Conservation (phyloP, 2,888 invertebrate genomes). For the Frankliniella intonsa region DNA sequence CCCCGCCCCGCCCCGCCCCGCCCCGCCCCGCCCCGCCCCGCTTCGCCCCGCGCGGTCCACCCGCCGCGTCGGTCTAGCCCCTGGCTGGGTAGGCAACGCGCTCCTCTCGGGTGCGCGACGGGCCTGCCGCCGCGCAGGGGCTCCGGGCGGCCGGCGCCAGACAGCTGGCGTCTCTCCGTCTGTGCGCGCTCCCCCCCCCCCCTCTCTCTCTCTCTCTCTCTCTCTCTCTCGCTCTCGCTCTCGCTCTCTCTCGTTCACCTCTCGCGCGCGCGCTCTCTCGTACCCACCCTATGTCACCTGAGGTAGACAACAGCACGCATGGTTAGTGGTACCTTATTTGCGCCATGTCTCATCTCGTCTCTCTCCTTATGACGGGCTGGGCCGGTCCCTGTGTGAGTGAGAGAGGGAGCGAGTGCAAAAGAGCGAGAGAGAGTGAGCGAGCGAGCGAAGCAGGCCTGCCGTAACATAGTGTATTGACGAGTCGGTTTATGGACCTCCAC, state of each 20-base stretch:
- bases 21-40: background rate
- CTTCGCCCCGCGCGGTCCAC: too few relatives aligned
- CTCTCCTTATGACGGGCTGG: slow-evolving; percentile 32
- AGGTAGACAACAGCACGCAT: slow-evolving; percentile 27
- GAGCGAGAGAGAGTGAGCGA: slow-evolving; percentile 33
- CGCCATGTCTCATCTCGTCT: slow-evolving; percentile 29
- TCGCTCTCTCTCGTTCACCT: slow-evolving; percentile 30
- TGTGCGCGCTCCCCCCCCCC: slow-evolving; percentile 27
- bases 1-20: background rate
- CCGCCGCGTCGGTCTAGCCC: background rate
- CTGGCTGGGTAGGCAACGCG: background rate
- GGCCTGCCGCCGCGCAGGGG: background rate
- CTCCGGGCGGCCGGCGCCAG: background rate
- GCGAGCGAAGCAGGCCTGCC: slow-evolving; percentile 31
- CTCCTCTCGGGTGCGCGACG: background rate
- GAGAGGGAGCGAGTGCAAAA: slow-evolving; percentile 35
- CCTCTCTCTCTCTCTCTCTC: slow-evolving; percentile 32
- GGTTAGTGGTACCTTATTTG: slow-evolving; percentile 28
- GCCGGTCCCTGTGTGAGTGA: slow-evolving; percentile 33
- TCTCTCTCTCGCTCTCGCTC: slow-evolving; percentile 27
- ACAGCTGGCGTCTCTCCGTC: background rate
- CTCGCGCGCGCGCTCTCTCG: slow-evolving; percentile 30
- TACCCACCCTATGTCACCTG: slow-evolving; percentile 28
- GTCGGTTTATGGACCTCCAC: background rate
- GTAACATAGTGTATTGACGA: slow-evolving; percentile 2